These are phyloP conservation scores for Oryzias dopingdopingensis DNA, from an alignment of 2,797 vertebrate genomes.

Conservation along the genomic window DNA sequence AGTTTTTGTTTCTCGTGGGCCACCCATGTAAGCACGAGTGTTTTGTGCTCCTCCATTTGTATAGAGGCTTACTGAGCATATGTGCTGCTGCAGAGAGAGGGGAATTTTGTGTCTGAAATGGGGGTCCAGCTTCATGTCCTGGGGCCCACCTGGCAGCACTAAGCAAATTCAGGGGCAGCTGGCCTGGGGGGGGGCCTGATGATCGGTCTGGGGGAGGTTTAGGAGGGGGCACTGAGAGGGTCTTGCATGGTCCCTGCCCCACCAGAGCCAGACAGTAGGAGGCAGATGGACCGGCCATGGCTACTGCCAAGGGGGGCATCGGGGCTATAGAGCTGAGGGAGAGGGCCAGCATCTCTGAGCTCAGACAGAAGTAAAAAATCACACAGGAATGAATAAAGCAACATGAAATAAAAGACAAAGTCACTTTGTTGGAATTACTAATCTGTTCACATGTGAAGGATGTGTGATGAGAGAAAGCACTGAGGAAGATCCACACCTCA, in stretches of 20 bases:
- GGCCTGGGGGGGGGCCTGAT: slow-evolving; percentile 62
- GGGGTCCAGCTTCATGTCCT: slow-evolving; percentile 58
- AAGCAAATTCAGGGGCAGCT: slow-evolving; percentile 70
- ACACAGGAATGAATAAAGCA: slow-evolving; percentile 5
- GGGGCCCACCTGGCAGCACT: slow-evolving; percentile 70
- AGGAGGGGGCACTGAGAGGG: slow-evolving; percentile 36
- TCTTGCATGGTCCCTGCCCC: slow-evolving; percentile 66
- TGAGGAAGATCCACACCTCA: not conserved
- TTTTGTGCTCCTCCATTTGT: slow-evolving; percentile 61
- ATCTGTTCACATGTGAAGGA: too few species aligned
- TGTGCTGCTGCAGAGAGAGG: slow-evolving; percentile 60
- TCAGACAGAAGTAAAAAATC: slow-evolving; percentile 26
- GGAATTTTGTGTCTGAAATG: slow-evolving; percentile 25
- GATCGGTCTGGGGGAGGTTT: slow-evolving; percentile 29
- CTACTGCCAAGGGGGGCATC: slow-evolving; percentile 71
- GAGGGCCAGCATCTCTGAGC: slow-evolving; percentile 53
- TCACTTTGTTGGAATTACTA: too few species aligned
- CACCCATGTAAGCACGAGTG: slow-evolving; percentile 62
- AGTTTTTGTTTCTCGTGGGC: slow-evolving; percentile 41
- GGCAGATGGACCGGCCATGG: slow-evolving; percentile 79
- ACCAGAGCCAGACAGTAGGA: slow-evolving; percentile 69
- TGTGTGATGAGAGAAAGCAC: too few species aligned
- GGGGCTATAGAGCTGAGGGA: slow-evolving; percentile 58
- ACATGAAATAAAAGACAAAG: too few species aligned
- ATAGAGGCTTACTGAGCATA: slow-evolving; percentile 68